Evolutionary conservation across 2,797 vertebrate genomes (phyloP).

Genomic region (Cichlasoma orientale): DNA sequence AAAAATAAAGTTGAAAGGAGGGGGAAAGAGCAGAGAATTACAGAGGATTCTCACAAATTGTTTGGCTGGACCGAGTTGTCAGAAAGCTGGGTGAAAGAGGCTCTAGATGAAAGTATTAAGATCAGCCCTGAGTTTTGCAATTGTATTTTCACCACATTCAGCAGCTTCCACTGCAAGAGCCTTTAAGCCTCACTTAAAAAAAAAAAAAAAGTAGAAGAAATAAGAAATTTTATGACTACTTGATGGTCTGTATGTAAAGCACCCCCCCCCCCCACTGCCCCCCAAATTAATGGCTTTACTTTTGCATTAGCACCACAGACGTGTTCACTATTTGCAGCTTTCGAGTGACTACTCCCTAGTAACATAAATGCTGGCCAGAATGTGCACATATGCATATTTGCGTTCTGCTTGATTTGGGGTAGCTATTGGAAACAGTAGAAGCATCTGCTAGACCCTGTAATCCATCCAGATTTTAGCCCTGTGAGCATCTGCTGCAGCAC

Average conservation of each 20-base stretch:
- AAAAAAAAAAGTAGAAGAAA: background rate
- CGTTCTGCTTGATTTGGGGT: conserved; percentile 40
- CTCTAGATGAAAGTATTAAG: conserved; percentile 45
- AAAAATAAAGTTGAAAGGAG: background rate
- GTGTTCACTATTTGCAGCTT: background rate
- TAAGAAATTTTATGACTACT: conserved; percentile 18
- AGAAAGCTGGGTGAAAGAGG: conserved; percentile 15
- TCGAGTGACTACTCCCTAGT: background rate
- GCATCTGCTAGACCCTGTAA: conserved; percentile 80
- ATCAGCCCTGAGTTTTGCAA: conserved; percentile 42
- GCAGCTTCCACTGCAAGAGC: conserved; percentile 26
- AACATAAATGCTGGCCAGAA: conserved; percentile 4
- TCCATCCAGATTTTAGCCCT: conserved; percentile 72
- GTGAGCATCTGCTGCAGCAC: conserved; percentile 73
- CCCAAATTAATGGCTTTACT: background rate
- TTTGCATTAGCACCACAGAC: background rate
- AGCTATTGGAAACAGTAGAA: conserved; percentile 63
- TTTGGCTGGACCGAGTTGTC: conserved; percentile 26
- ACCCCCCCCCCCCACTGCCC: background rate
- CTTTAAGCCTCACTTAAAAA: conserved; percentile 7
- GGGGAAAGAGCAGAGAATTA: background rate
- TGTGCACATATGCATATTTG: conserved; percentile 15
- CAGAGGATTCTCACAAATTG: conserved; percentile 29
- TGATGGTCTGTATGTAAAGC: background rate
- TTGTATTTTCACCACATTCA: conserved; percentile 38